These are phyloP conservation scores for Calliphora vomitoria DNA, from an alignment of 2,888 invertebrate species.

Conservation along the genomic window DNA sequence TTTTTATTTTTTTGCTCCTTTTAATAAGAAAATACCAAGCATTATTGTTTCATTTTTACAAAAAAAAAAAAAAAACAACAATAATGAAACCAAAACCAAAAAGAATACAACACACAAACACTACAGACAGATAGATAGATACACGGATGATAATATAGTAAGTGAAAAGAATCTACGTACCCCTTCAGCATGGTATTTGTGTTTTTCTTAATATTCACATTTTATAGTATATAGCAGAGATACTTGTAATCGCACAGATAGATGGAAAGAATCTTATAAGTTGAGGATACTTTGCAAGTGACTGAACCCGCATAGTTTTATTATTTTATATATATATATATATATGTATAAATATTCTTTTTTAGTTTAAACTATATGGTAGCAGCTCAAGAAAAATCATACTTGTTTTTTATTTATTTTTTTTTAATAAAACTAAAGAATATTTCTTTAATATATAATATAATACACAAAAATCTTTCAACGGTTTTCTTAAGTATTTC, in stretches of 20 bases:
- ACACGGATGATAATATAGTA: constrained; percentile 44
- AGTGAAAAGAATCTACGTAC: constrained; percentile 50
- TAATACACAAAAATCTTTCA: constrained; percentile 54
- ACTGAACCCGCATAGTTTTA: constrained; percentile 76
- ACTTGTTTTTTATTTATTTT: background rate
- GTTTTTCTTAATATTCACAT: constrained; percentile 58
- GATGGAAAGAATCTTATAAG: constrained; percentile 64
- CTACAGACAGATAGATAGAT: constrained; percentile 27
- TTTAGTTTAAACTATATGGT: background rate
- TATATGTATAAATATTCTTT: background rate
- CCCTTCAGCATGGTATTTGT: constrained; percentile 64
- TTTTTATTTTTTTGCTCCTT: background rate
- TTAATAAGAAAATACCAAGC: constrained; percentile 72
- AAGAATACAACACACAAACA: constrained; percentile 55
- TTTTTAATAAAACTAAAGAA: background rate
- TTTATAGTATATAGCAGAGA: constrained; percentile 24
- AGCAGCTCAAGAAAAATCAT: constrained; percentile 15
- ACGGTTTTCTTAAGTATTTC: constrained; percentile 52
- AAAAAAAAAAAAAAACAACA: constrained; percentile 19
- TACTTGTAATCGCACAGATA: constrained; percentile 59
- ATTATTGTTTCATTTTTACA: constrained; percentile 58
- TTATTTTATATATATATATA: constrained; percentile 49
- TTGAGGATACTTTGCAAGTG: constrained; percentile 74
- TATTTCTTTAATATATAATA: constrained; percentile 58
- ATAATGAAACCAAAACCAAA: constrained; percentile 58